phyloP scores from a whole-genome alignment of 2,113 vertebrate species.

The Chroicocephalus ridibundus region DNA sequence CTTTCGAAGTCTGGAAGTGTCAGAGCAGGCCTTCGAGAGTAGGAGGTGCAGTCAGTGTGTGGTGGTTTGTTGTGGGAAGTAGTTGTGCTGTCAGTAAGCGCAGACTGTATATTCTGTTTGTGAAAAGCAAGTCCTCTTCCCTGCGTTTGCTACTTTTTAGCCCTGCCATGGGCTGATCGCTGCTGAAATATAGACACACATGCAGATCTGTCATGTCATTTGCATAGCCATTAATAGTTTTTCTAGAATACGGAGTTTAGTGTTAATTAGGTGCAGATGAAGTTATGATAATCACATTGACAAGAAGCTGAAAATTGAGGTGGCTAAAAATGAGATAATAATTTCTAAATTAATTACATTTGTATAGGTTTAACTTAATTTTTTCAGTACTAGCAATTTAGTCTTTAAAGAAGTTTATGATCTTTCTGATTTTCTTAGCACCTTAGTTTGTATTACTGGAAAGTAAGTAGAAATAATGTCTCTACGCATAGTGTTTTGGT shows the following conservation, averaged over 20 bases:
- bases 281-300: background rate
- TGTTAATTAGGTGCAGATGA: slow-evolving; percentile 24
- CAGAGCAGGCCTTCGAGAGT: background rate
- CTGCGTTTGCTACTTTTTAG: background rate
- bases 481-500: background rate
- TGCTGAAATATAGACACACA: background rate
- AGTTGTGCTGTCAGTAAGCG: background rate
- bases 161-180: background rate
- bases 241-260: background rate
- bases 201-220: background rate
- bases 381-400: background rate
- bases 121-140: background rate
- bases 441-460: background rate
- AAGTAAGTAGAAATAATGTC: background rate
- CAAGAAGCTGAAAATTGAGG: background rate
- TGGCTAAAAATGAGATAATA: background rate
- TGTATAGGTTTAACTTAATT: background rate
- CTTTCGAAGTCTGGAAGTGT: background rate
- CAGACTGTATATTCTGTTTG: background rate
- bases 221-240: background rate
- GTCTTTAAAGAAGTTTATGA: background rate
- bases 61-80: background rate
- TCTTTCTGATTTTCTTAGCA: background rate
- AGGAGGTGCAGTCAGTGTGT: background rate
- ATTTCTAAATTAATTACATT: slow-evolving; percentile 37